These are phyloP conservation scores for Pristionchus exspectatus DNA, from an alignment of 2,888 invertebrate species.

Conservation along the genomic window DNA sequence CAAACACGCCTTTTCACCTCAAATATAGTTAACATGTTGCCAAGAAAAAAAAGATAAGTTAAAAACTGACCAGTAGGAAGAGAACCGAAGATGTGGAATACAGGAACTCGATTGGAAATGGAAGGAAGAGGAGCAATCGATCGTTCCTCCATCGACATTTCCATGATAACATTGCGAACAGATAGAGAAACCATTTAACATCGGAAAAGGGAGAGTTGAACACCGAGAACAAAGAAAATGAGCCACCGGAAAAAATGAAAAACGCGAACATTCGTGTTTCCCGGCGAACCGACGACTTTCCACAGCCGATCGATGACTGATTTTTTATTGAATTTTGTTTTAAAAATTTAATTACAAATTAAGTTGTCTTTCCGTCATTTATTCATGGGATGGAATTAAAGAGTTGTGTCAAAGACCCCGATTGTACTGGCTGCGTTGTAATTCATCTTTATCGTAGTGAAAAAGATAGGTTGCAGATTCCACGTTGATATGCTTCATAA, in stretches of 20 bases:
- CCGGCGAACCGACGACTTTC: not conserved
- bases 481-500: not conserved
- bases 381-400: not conserved
- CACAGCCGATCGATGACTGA: not conserved
- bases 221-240: not conserved
- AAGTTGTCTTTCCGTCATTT: not conserved
- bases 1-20: conserved; percentile 71
- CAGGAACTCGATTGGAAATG: conserved; percentile 40
- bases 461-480: not conserved
- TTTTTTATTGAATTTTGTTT: not conserved
- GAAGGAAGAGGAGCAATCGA: not conserved
- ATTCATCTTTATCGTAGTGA: not conserved
- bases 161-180: conserved; percentile 51
- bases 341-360: not conserved
- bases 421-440: not conserved
- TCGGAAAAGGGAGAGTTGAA: not conserved
- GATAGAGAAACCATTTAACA: conserved; percentile 30
- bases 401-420: not conserved
- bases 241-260: not conserved
- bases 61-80: conserved; percentile 39
- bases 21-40: not conserved
- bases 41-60: not conserved
- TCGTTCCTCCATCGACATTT: conserved; percentile 46
- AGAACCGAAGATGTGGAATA: conserved; percentile 54
- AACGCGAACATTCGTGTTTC: not conserved